These are phyloP conservation scores for Collichthys lucidus DNA, from an alignment of 2,113 vertebrate species.

Conservation along the genomic window DNA sequence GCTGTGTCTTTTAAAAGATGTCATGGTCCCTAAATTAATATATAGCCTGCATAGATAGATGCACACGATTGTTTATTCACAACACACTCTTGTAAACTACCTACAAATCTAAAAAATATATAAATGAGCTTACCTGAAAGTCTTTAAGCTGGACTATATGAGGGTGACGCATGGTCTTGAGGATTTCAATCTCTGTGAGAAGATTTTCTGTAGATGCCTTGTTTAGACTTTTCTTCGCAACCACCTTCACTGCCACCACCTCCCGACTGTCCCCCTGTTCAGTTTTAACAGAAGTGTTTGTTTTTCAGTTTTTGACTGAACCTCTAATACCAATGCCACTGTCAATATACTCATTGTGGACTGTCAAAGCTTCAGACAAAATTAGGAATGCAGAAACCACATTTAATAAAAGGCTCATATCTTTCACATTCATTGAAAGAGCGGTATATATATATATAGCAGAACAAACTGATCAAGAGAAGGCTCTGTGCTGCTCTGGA, in stretches of 20 bases:
- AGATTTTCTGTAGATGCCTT: slow-evolving; percentile 93
- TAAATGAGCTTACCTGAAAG: slow-evolving; percentile 89
- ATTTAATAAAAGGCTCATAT: background rate
- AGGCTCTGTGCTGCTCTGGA: too few relatives aligned
- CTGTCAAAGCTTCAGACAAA: background rate
- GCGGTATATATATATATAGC: too few relatives aligned
- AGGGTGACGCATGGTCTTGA: slow-evolving; percentile 92
- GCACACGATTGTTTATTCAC: background rate
- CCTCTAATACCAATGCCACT: background rate
- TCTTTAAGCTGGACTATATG: slow-evolving; percentile 97
- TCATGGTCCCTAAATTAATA: background rate
- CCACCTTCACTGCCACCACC: slow-evolving; percentile 96
- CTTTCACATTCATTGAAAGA: background rate
- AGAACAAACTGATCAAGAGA: too few relatives aligned
- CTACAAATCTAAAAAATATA: background rate
- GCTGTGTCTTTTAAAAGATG: background rate
- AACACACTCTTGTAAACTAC: background rate
- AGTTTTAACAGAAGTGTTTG: background rate
- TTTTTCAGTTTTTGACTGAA: too few relatives aligned
- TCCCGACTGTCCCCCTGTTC: slow-evolving; percentile 89
- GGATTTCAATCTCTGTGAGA: slow-evolving; percentile 95
- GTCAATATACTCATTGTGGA: background rate
- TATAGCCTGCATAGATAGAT: background rate
- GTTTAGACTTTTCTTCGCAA: slow-evolving; percentile 94
- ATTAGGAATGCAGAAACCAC: background rate